These are phyloP conservation scores for Leguminivora glycinivorella DNA, from an alignment of 1,140 invertebrate species.

Conservation along the genomic window DNA sequence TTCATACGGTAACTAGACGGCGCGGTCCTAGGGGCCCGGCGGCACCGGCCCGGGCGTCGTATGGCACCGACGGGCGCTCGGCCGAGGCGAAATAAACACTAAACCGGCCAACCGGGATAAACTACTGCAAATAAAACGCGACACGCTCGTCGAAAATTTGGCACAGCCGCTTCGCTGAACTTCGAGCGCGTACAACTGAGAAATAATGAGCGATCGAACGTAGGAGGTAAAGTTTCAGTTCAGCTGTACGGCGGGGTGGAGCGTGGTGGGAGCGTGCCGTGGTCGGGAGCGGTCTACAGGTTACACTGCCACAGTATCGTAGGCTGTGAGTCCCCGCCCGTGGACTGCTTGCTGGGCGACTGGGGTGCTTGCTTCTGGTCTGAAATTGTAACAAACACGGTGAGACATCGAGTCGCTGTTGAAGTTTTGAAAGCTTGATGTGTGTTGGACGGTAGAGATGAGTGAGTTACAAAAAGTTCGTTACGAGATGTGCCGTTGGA, in stretches of 20 bases:
- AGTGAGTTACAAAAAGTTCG: not conserved
- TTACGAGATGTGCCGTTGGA: not conserved
- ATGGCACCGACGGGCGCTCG: slow-evolving; percentile 49
- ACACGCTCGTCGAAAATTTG: slow-evolving; percentile 54
- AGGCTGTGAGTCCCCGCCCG: slow-evolving; percentile 94
- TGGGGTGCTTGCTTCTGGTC: slow-evolving; percentile 91
- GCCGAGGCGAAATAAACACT: slow-evolving; percentile 43
- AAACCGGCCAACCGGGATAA: slow-evolving; percentile 71
- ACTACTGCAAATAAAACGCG: slow-evolving; percentile 52
- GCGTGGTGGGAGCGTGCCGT: slow-evolving; percentile 35
- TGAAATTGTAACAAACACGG: slow-evolving; percentile 70
- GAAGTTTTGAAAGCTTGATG: not conserved
- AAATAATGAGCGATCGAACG: slow-evolving; percentile 4
- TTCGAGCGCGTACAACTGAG: slow-evolving; percentile 16
- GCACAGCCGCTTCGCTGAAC: slow-evolving; percentile 51
- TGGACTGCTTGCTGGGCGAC: slow-evolving; percentile 84
- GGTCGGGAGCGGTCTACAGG: slow-evolving; percentile 82
- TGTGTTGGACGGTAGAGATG: not conserved
- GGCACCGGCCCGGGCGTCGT: slow-evolving; percentile 36
- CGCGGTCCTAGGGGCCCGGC: slow-evolving; percentile 43
- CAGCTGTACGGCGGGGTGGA: slow-evolving; percentile 43
- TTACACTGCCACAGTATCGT: slow-evolving; percentile 98
- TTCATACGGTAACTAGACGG: slow-evolving; percentile 68
- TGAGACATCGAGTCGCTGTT: not conserved
- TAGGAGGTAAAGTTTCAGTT: slow-evolving; percentile 6